These are phyloP conservation scores for Drosophila baimaii DNA, from an alignment of 1,140 invertebrate genomes.

Conservation along the genomic window DNA sequence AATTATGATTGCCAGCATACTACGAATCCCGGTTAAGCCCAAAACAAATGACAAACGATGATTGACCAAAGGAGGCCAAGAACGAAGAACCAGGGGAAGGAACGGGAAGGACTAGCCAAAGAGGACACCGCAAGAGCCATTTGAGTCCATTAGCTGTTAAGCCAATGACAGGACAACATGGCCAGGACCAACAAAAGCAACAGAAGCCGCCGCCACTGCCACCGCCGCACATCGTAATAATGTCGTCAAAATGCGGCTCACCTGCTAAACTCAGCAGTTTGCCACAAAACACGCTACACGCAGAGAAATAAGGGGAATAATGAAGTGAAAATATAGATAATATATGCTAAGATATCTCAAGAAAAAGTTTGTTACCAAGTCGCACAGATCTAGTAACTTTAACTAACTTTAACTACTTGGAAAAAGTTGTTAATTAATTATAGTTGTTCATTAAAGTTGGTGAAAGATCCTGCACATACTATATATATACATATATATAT, in stretches of 20 bases:
- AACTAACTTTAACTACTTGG: neutral
- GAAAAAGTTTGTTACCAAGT: neutral
- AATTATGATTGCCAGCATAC: constrained; percentile 51
- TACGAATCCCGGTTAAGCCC: constrained; percentile 48
- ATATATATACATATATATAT: no score
- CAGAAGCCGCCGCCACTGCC: constrained; percentile 36
- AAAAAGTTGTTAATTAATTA: constrained; percentile 1
- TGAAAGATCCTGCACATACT: constrained; percentile 3
- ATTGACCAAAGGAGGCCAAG: constrained; percentile 42
- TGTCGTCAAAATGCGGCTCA: constrained; percentile 60
- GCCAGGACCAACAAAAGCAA: constrained; percentile 36
- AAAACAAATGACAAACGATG: constrained; percentile 59
- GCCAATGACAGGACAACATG: constrained; percentile 60
- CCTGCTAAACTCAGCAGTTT: constrained; percentile 63
- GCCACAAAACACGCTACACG: constrained; percentile 7
- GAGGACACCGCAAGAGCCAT: constrained; percentile 55
- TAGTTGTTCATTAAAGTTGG: neutral
- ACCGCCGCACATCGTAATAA: constrained; percentile 66
- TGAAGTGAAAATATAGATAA: neutral
- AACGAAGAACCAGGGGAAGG: neutral
- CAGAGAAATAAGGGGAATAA: neutral
- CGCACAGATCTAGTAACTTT: neutral
- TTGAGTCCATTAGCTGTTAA: constrained; percentile 78
- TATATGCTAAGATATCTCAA: neutral
- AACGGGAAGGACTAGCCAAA: constrained; percentile 34